Base-by-base conservation (phyloP, 2,888 invertebrate genomes). In the Chymomyza procnemis region DNA sequence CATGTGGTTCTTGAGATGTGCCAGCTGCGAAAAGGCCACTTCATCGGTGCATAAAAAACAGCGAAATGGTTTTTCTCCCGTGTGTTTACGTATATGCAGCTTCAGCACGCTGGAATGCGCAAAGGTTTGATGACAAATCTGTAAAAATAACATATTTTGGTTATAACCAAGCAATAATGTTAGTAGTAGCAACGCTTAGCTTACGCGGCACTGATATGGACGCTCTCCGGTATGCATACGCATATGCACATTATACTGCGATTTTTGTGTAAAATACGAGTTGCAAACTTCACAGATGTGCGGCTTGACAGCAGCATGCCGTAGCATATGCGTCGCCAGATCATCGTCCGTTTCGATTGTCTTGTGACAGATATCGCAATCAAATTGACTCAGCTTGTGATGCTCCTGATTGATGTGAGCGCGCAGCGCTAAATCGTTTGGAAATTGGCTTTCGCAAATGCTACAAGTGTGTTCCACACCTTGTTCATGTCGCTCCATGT, bases 1-100 rank as follows among this genome's bases (percentile, higher is more conserved):
- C 96, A 97, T 96, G 89, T 97, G 97, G 71, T 96, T 95, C 90
- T 97, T 97, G 90, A 97, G 93, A 87, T 97, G 97, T 0, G 97
- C 96, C 66, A 97, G 90, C 88, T 97, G 97, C 0, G 95, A 94
- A 89, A 96, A 96, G 1, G 94, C 93, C 47, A 94, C 93, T 47
- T 94, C 94, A 69, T 92, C 92, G 70, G 89, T 88, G 85, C 96
- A 96, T 79, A 95, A 91, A 14, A 93, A 92, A 86, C 95, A 95
- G 57, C 92, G 92, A 88, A 96, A 96, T 0, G 97, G 97, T 80
- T 96, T 95, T 89, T 97, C 97, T 0, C 97, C 97, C 0, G 96
- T 96, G 87, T 96, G 96, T 14, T 95, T 93, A 54, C 96, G 92
- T 9, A 95, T 95, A 89, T 97, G 97, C 61, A 97, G 92, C 91